Conservation (phyloP, 1,140 invertebrate genomes). For the Nautilus pompilius region DNA sequence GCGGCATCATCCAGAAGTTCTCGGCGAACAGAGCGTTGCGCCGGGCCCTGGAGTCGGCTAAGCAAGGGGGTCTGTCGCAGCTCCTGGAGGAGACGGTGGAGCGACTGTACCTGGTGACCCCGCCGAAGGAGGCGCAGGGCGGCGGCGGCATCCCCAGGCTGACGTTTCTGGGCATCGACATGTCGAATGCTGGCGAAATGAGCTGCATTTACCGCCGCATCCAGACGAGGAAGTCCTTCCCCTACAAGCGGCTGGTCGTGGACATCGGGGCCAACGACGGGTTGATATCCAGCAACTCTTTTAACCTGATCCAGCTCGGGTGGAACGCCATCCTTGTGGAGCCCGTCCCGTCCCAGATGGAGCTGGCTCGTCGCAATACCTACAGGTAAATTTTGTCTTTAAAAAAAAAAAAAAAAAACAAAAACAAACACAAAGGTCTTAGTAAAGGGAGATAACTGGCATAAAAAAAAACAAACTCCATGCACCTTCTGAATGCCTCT, state of each 20-base stretch:
- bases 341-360: conserved; percentile 26
- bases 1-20: conserved; percentile 9
- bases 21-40: neutral
- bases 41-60: conserved; percentile 14
- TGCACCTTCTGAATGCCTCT: neutral
- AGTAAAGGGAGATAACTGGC: neutral
- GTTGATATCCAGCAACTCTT: conserved; percentile 43
- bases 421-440: too few species aligned
- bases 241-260: conserved; percentile 27
- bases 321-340: conserved; percentile 45
- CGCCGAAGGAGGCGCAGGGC: neutral
- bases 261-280: conserved; percentile 50
- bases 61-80: conserved; percentile 27
- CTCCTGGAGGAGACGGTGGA: conserved; percentile 26
- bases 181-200: conserved; percentile 35
- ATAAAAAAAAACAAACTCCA: neutral
- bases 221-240: conserved; percentile 9
- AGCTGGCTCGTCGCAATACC: conserved; percentile 31
- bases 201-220: conserved; percentile 29
- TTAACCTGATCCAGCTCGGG: conserved; percentile 46
- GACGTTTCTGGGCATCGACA: conserved; percentile 30
- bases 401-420: neutral
- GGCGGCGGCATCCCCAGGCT: conserved; percentile 6
- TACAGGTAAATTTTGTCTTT: conserved; percentile 19
- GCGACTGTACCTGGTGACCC: conserved; percentile 18